Base-by-base conservation (phyloP, 2,888 invertebrate species). In the Augiades crinisus region DNA sequence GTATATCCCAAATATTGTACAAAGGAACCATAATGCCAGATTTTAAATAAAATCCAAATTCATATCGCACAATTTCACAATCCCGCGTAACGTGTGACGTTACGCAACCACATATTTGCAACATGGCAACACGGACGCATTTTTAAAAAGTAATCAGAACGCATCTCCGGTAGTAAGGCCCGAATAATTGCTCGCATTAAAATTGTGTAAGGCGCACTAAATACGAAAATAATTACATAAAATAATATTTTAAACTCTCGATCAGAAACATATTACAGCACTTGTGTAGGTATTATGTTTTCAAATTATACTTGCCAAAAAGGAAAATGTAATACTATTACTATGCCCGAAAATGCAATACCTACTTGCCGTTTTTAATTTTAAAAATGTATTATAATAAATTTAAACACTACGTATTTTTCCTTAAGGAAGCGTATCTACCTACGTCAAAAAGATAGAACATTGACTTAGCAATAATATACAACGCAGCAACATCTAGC, bases 131-230 rank as follows among this genome's bases (percentile, higher is more conserved):
- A 5, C 13, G 21, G 43, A 45, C 36, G 21, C 44, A 24, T 33
- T 6, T 50, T 55, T 47, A 53, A 57, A 54, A 53, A 50, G 54
- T 65, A 63, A 73, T 64, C 68, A 72, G 75, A 73, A 72, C 75
- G 71, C 56, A 70, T 72, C 73, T 75, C 75, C 75, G 70, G 68
- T 66, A 56, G 53, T 57, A 27, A 41, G 17, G 22, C 13, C 5
- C 5, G 13, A 37, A 47, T 47, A 22, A 47, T 40, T 40, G 33
- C 19, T 3, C 5, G 12, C 19, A 30, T 22, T 47, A 31, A 40
- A 12, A 31, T 47, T 47, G 37, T 30, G 47, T 30, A 47, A 47
- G 27, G 5, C 13, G 13, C 2, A 8, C 2, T 14, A 44, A 33
- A 44, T 13, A 17, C 7, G 34, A 34, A 45, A 22, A 16, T 44